Evolutionary conservation across 1,140 invertebrate species (phyloP), one percentile per base, ranked within the genome.

Genomic region (Musca domestica): DNA sequence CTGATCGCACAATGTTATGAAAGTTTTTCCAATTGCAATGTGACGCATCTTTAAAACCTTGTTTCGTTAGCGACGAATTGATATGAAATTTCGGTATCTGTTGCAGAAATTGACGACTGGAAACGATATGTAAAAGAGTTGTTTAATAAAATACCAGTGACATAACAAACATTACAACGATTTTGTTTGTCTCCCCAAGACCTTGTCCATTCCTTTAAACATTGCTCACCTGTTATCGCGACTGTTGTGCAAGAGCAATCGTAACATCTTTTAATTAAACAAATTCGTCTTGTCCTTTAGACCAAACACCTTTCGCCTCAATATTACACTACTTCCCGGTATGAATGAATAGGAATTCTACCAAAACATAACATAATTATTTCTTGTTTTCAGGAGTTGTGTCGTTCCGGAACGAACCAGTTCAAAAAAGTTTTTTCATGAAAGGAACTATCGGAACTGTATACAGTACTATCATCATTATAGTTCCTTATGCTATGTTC

Each of bases 101-200:
- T 65, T 74, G 74, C 47, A 76, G 56, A 69, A 78, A 67, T 58
- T 72, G 70, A 64, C 74, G 74, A 56, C 77, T 80, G 41, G 15
- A 64, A 64, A 27, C 6, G 19, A 12, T 63, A 20, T 10, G n/a
- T 41, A 2, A 20, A 9, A 27, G 25, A 15, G 23, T 20, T 15
- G 12, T 23, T 54, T 23, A 49, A 49, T 46, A 46, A 46, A 49
- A 56, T 14, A 10, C n/a, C 2, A 25, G 56, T 61, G 56, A 61
- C 56, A 61, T 61, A 61, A 61, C 56, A 61, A 17, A 9, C 10
- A n/a, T 3, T 61, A 17, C 56, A 56, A 15, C 6, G 22, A 34
- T 2, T 61, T 3, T 34, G 41, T 17, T 34, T 30, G 34, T 19
- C 34, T 61, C 30, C 20, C 17, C 23, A 7, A 54, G 17, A 20